These are phyloP conservation scores for Triops cancriformis DNA, from an alignment of 1,140 invertebrate species.

Conservation along the genomic window DNA sequence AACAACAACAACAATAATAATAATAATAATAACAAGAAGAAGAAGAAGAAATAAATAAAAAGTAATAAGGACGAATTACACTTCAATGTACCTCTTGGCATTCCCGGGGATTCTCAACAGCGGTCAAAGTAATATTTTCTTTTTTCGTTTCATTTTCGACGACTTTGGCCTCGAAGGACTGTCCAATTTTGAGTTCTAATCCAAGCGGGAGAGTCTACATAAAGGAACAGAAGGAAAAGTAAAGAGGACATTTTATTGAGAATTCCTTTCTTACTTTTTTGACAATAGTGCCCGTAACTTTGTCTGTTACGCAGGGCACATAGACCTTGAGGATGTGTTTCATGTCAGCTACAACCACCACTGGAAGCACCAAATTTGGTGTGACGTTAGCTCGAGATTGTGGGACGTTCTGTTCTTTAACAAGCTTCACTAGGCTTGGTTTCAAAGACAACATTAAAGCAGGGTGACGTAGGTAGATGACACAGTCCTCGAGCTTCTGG, in stretches of 20 bases:
- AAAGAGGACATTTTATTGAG: not conserved
- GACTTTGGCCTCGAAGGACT: not conserved
- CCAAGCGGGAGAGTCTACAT: not conserved
- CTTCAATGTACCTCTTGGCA: not conserved
- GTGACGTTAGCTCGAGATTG: conserved; percentile 3
- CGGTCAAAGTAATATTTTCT: not conserved
- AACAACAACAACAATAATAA: no score
- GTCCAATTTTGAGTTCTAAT: not conserved
- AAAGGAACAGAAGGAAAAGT: not conserved
- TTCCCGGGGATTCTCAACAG: not conserved
- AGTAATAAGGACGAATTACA: no score
- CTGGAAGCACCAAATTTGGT: not conserved
- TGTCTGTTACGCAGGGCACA: not conserved
- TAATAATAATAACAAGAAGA: no score
- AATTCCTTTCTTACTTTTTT: not conserved
- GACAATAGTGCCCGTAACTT: not conserved
- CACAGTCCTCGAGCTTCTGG: conserved; percentile 10
- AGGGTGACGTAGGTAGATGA: conserved; percentile 17
- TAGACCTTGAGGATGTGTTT: not conserved
- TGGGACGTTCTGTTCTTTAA: conserved; percentile 14
- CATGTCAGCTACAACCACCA: not conserved
- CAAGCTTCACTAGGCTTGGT: conserved; percentile 12
- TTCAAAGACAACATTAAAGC: conserved; percentile 15
- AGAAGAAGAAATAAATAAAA: no score
- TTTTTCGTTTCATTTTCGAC: not conserved